Percentiles rank a stretch among this genome's conserved stretches.
phyloP scores from a whole-genome alignment of 2,797 vertebrate genomes.

The Spinus olivaceus region DNA sequence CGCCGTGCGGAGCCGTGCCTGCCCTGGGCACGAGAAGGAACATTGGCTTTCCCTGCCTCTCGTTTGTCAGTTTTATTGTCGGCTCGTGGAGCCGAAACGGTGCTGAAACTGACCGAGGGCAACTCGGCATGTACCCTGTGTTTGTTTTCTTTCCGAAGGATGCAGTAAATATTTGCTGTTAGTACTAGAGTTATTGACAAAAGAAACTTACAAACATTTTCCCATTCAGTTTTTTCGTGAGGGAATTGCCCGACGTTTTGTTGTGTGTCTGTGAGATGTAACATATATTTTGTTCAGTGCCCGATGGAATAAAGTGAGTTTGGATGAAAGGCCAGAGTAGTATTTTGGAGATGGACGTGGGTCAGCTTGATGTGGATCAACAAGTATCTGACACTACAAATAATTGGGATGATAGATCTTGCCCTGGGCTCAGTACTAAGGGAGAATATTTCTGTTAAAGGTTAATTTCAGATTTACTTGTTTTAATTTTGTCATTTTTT shows the following conservation, averaged over 20 bases:
- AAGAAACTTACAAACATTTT: not conserved
- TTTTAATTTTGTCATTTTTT: not conserved
- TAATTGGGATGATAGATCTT: accelerated
- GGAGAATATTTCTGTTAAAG: not conserved
- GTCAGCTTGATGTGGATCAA: not conserved
- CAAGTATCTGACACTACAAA: not conserved
- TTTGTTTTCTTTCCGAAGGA: not conserved
- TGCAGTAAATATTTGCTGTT: not conserved
- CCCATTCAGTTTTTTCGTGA: not conserved
- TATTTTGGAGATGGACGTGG: not conserved
- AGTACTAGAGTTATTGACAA: accelerated
- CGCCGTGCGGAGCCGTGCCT: accelerated
- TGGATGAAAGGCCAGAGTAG: accelerated
- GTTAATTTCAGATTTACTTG: not conserved
- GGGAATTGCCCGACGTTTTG: accelerated
- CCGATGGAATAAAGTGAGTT: not conserved
- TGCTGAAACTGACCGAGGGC: not conserved
- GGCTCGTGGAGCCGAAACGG: not conserved
- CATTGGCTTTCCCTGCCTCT: not conserved
- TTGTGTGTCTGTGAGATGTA: accelerated
- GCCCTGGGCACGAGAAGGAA: accelerated
- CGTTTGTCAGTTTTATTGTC: accelerated
- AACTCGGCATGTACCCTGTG: accelerated
- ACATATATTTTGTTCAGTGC: accelerated
- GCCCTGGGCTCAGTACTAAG: not conserved